phyloP scores from a whole-genome alignment of 2,797 vertebrate genomes.

The Aphelocoma californica region DNA sequence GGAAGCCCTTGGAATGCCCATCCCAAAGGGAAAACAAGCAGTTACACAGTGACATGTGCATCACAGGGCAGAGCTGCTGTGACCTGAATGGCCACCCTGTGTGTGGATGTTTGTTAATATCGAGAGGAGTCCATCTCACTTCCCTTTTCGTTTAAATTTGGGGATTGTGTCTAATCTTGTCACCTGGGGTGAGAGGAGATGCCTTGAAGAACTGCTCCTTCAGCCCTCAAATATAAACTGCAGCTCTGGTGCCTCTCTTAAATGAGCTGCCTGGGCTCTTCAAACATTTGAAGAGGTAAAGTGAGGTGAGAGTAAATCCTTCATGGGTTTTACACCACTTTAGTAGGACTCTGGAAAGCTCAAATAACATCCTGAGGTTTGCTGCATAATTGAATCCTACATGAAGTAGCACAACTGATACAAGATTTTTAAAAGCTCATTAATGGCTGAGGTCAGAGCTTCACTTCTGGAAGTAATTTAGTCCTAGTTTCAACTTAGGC shows the following conservation, averaged over 20 bases:
- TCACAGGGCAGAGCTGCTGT: background rate
- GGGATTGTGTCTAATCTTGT: background rate
- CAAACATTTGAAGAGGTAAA: background rate
- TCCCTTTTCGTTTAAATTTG: background rate
- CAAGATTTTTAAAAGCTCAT: background rate
- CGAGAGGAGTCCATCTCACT: background rate
- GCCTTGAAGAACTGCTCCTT: background rate
- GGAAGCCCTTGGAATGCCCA: background rate
- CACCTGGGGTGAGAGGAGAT: background rate
- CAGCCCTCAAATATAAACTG: background rate
- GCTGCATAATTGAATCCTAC: background rate
- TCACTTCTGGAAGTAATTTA: background rate
- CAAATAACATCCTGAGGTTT: background rate
- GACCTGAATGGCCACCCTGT: fast-evolving
- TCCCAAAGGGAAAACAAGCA: background rate
- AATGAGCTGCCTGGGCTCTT: background rate
- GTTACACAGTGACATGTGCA: too few species aligned
- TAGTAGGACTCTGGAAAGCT: background rate
- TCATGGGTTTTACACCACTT: background rate
- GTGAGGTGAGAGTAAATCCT: background rate
- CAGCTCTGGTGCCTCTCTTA: background rate
- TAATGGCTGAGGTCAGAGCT: background rate
- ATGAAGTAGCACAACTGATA: background rate
- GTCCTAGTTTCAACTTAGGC: background rate
- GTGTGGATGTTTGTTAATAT: too few species aligned